Conservation (phyloP, 2,888 invertebrate genomes). For the Agrochola litura region DNA sequence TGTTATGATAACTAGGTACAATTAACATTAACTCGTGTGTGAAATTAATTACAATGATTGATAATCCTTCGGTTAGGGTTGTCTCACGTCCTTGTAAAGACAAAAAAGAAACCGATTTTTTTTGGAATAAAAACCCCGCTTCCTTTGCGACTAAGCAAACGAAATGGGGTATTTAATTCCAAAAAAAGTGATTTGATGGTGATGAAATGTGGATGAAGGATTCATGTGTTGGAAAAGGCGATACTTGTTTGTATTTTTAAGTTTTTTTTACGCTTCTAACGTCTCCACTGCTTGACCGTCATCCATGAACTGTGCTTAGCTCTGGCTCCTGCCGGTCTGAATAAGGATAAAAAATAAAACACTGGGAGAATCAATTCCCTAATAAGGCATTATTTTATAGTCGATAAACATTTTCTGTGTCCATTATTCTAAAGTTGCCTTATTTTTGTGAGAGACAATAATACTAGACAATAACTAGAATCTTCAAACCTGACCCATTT, state of each 20-base stretch:
- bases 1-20: slow-evolving; percentile 30
- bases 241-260: background rate
- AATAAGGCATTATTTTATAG: background rate
- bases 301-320: too few relatives aligned
- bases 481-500: background rate
- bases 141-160: too few relatives aligned
- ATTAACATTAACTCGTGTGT: slow-evolving; percentile 35
- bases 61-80: slow-evolving; percentile 44
- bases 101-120: too few relatives aligned
- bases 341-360: background rate
- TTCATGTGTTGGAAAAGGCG: background rate
- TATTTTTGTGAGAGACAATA: background rate
- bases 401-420: background rate
- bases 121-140: background rate
- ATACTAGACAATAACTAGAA: background rate
- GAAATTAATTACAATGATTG: slow-evolving; percentile 63
- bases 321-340: too few relatives aligned
- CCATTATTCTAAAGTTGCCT: background rate
- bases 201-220: background rate
- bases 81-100: background rate
- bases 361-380: background rate
- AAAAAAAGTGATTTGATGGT: too few relatives aligned
- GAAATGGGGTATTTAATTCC: too few relatives aligned
- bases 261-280: background rate
- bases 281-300: too few relatives aligned